Evolutionary conservation across 2,888 invertebrate genomes (phyloP).

Genomic region (Ectobius pallidus): DNA sequence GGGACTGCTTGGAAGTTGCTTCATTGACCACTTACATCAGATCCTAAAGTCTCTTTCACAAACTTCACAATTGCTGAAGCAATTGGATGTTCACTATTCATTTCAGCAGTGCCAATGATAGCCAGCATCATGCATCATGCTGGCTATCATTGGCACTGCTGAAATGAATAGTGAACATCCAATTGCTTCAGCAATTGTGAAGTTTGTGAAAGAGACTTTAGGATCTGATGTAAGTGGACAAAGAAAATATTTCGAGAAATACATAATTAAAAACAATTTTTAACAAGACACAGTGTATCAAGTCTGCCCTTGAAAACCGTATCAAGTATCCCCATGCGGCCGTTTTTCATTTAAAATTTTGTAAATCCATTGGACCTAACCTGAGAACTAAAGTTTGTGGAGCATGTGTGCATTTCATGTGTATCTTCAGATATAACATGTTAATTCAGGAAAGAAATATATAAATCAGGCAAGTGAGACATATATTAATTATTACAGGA

Average conservation of each 20-base stretch:
- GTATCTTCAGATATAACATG: too few species aligned
- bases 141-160: constrained; percentile 82
- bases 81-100: constrained; percentile 96
- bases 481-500: too few species aligned
- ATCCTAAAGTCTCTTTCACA: constrained; percentile 73
- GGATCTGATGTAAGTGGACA: constrained; percentile 66
- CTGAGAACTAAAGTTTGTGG: too few species aligned
- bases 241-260: constrained; percentile 77
- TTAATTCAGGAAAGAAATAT: too few species aligned
- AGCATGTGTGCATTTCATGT: too few species aligned
- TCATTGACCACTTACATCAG: constrained; percentile 67
- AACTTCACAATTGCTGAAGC: constrained; percentile 91
- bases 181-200: constrained; percentile 90
- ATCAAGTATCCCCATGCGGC: too few species aligned
- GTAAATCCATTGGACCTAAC: too few species aligned
- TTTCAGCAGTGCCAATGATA: constrained; percentile 88
- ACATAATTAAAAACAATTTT: too few species aligned
- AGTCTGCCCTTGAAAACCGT: too few species aligned
- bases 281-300: too few species aligned
- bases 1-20: constrained; percentile 83
- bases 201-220: constrained; percentile 79
- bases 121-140: constrained; percentile 77
- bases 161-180: constrained; percentile 97
- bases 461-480: too few species aligned
- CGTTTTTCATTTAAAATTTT: too few species aligned